Base-by-base conservation (phyloP, 1,140 invertebrate species). In the Papilio aristodemus region DNA sequence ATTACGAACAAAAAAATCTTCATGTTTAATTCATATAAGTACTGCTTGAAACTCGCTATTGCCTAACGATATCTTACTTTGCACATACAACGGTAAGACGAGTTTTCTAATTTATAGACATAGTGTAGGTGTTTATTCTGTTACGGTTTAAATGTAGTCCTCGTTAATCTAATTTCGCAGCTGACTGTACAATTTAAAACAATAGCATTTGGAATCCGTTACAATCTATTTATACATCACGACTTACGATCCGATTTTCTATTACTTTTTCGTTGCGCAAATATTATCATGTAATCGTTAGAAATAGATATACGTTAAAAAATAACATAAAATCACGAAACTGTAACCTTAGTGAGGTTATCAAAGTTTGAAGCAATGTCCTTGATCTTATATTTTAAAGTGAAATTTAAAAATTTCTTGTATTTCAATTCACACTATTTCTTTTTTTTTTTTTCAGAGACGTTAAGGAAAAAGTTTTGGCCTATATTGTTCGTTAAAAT, bases 151-250 rank as follows among this genome's bases (percentile, higher is more conserved):
- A 71, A 71, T 68, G 68, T 38, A 68, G 43, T 71, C 59, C 71
- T 71, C 22, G 37, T 67, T 74, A 60, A 71, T 70, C 73, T 69
- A 71, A 75, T 75, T 71, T 72, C 27, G 64, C 62, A 62, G 64
- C 59, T 59, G 46, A 68, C 46, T 70, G 70, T 75, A 72, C 76
- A 74, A 78, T 84, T 84, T 81, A 77, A 83, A 82, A 84, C 79
- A 84, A 85, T 81, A 81, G 81, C 77, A 73, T 72, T 70, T 78
- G 74, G 79, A 80, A 80, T 73, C 72, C 66, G 73, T 66, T 57
- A 67, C 66, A 46, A 9, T 22, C 41, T 57, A 32, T 81, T 81
- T 76, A 79, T 38, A 70, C 9, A 14, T 6, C 36, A 69, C 73
- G 71, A 75, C 32, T 58, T 68, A 62, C 25, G 14, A 62, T 57